Percentiles rank a stretch among this genome's conserved stretches.
These are phyloP conservation scores for Cryptomyrus ogoouensis DNA, from an alignment of 2,113 vertebrate genomes.

Conservation along the genomic window DNA sequence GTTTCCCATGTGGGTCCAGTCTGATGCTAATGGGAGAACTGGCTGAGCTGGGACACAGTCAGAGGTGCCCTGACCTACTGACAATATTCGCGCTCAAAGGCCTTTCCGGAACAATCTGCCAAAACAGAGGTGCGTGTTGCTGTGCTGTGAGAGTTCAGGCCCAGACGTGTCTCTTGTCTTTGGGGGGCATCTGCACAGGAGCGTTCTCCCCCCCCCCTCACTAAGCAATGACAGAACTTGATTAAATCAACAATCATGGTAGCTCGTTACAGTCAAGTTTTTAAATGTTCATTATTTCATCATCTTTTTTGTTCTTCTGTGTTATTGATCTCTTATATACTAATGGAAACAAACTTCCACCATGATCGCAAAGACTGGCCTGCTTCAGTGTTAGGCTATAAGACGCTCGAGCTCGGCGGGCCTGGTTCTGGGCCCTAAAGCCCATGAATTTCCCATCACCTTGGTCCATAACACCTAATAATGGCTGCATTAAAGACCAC, in stretches of 20 bases:
- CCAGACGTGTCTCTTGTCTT: not conserved
- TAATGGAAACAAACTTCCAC: not conserved
- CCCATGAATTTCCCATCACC: conserved; percentile 59
- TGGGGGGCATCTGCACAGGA: not conserved
- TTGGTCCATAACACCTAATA: conserved; percentile 77
- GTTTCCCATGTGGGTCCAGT: not conserved
- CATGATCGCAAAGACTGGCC: not conserved
- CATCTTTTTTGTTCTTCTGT: not conserved
- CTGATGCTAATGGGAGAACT: not conserved
- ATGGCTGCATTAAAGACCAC: conserved; percentile 82
- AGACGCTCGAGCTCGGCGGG: not conserved
- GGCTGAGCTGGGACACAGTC: not conserved
- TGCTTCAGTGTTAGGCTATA: not conserved
- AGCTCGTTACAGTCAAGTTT: not conserved
- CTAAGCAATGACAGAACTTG: not conserved
- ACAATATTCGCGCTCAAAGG: too few species aligned
- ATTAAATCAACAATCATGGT: not conserved
- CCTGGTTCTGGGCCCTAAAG: conserved; percentile 59
- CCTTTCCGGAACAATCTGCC: not conserved
- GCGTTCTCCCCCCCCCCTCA: not conserved
- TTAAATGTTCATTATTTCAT: not conserved
- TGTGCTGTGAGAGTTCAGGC: not conserved
- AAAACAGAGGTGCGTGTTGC: not conserved
- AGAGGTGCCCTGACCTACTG: not conserved
- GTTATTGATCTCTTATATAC: not conserved